phyloP scores from a whole-genome alignment of 2,113 vertebrate genomes.

The Neodon shergylaensis region DNA sequence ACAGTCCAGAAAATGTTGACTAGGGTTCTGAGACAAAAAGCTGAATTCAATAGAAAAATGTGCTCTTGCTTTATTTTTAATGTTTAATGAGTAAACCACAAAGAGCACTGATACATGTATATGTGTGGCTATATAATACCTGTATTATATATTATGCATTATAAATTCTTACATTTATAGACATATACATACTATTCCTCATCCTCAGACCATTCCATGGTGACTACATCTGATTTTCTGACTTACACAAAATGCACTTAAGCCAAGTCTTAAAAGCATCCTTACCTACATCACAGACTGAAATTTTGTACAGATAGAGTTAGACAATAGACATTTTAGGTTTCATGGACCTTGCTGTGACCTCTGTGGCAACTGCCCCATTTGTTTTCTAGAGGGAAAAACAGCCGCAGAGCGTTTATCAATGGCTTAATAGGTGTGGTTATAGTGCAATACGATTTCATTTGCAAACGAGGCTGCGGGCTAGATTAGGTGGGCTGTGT shows the following conservation, averaged over 20 bases:
- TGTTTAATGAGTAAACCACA: neutral
- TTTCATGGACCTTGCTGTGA: neutral
- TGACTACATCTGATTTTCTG: slow-evolving; percentile 3
- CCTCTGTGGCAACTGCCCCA: neutral
- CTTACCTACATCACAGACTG: neutral
- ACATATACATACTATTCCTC: neutral
- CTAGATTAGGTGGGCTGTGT: neutral
- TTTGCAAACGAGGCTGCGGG: neutral
- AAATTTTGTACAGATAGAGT: neutral
- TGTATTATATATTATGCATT: neutral
- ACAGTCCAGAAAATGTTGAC: neutral
- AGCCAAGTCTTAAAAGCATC: neutral
- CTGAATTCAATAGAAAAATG: neutral
- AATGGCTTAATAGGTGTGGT: neutral
- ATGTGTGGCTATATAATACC: too few relatives aligned
- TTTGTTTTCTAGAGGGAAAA: neutral
- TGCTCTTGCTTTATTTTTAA: neutral
- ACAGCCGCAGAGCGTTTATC: neutral
- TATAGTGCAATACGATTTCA: neutral
- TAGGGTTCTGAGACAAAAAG: neutral
- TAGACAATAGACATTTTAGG: neutral
- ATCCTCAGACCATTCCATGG: neutral
- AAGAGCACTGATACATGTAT: neutral
- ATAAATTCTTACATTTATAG: neutral
- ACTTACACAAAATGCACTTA: neutral